A percentile compares a stretch with the other conserved stretches of the same genome.
Conservation (phyloP, 2,888 invertebrate species). For the Polia nebulosa region DNA sequence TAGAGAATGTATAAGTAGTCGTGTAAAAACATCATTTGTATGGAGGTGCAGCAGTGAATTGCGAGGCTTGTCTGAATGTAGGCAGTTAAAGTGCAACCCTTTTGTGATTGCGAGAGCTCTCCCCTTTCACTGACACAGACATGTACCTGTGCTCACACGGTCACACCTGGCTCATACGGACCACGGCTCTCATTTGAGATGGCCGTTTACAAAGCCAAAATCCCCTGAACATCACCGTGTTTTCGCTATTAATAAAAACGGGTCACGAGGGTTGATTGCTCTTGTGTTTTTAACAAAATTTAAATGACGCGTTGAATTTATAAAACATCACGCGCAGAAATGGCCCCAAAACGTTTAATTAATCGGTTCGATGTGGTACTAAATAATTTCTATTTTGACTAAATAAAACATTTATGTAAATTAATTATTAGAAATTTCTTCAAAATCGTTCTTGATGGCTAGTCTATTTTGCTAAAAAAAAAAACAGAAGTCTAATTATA, state of each 20-base stretch:
- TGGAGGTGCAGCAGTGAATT: constrained; percentile 65
- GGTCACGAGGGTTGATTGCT: constrained; percentile 62
- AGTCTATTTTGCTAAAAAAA: neutral
- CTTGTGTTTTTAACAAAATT: constrained; percentile 48
- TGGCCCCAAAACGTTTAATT: constrained; percentile 18
- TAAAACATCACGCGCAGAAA: constrained; percentile 34
- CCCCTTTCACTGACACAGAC: constrained; percentile 56
- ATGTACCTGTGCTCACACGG: constrained; percentile 55
- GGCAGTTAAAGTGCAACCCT: constrained; percentile 76
- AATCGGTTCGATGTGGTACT: constrained; percentile 5
- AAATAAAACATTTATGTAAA: neutral
- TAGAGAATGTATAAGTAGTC: constrained; percentile 39
- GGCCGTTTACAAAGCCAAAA: constrained; percentile 44
- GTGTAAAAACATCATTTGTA: constrained; percentile 67
- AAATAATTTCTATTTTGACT: constrained; percentile 1
- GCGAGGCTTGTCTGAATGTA: constrained; percentile 67
- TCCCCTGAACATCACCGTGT: constrained; percentile 43
- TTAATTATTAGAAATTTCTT: neutral
- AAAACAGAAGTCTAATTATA: neutral
- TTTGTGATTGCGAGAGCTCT: constrained; percentile 68
- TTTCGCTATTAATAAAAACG: constrained; percentile 61
- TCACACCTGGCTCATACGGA: constrained; percentile 52
- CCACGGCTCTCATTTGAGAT: constrained; percentile 31
- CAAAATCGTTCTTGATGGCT: neutral
- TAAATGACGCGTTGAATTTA: constrained; percentile 37